These are phyloP conservation scores for Atrina japonica DNA, from an alignment of 2,888 invertebrate species.

Conservation along the genomic window DNA sequence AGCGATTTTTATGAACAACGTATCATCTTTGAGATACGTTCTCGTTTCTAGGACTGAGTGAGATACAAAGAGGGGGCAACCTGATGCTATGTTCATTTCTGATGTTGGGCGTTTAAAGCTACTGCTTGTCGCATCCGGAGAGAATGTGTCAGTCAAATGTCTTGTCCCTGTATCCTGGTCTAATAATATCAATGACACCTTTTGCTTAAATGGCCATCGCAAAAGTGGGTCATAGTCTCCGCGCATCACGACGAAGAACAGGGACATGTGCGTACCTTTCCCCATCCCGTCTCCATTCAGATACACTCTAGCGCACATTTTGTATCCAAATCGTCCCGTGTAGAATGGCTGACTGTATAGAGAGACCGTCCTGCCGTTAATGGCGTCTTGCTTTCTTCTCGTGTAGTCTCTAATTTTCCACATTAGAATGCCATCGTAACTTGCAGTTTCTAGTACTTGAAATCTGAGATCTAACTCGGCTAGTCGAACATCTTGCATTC, in stretches of 20 bases:
- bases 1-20: conserved; percentile 66
- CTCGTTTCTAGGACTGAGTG: conserved; percentile 64
- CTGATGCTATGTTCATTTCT: conserved; percentile 78
- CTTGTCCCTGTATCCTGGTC: conserved; percentile 68
- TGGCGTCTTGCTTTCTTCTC: conserved; percentile 68
- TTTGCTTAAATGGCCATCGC: conserved; percentile 75
- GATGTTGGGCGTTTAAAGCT: conserved; percentile 71
- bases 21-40: conserved; percentile 57
- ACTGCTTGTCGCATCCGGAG: conserved; percentile 72
- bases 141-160: conserved; percentile 72
- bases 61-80: conserved; percentile 70
- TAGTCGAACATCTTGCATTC: conserved; percentile 62
- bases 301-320: conserved; percentile 77
- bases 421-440: conserved; percentile 71
- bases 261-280: conserved; percentile 71
- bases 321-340: conserved; percentile 74
- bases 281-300: conserved; percentile 79
- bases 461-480: conserved; percentile 72
- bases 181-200: conserved; percentile 73
- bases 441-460: conserved; percentile 70
- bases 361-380: conserved; percentile 66
- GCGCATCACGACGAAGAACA: conserved; percentile 77
- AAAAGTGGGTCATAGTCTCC: conserved; percentile 77
- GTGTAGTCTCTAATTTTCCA: conserved; percentile 76
- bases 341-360: conserved; percentile 78